Conservation (phyloP, 2,113 vertebrate genomes). For the Cheirogaleus medius region DNA sequence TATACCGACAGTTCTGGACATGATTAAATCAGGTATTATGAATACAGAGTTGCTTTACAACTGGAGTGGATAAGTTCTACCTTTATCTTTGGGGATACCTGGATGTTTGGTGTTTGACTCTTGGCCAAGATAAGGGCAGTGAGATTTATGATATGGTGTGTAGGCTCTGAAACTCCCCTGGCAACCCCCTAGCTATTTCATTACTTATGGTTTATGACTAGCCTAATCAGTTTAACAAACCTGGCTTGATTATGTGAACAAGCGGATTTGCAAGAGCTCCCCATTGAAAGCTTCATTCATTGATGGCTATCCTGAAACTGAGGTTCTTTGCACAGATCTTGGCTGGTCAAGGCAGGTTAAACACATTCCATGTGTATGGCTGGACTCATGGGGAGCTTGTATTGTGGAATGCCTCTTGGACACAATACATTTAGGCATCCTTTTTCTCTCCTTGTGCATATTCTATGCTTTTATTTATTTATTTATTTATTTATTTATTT, state of each 20-base stretch:
- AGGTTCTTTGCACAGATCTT: neutral
- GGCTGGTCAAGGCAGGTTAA: neutral
- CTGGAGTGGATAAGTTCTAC: neutral
- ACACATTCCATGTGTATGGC: fast-evolving
- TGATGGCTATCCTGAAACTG: neutral
- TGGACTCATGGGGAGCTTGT: fast-evolving
- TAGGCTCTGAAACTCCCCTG: neutral
- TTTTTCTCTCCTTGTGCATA: neutral
- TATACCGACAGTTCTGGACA: neutral
- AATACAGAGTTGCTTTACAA: neutral
- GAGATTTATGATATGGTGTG: neutral
- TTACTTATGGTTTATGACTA: neutral
- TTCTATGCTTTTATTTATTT: neutral
- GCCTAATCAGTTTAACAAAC: neutral
- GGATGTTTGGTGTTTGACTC: neutral
- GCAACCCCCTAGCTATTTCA: neutral
- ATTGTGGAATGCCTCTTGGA: neutral
- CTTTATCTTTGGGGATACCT: neutral
- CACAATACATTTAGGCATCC: fast-evolving
- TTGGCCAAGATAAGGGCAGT: neutral
- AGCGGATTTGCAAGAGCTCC: neutral
- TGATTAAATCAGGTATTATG: neutral
- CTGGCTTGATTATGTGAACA: neutral
- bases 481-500: too few species aligned
- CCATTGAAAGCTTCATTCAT: neutral